Evolutionary conservation across 2,888 invertebrate genomes (phyloP).

Genomic region (Trichacis sp.): DNA sequence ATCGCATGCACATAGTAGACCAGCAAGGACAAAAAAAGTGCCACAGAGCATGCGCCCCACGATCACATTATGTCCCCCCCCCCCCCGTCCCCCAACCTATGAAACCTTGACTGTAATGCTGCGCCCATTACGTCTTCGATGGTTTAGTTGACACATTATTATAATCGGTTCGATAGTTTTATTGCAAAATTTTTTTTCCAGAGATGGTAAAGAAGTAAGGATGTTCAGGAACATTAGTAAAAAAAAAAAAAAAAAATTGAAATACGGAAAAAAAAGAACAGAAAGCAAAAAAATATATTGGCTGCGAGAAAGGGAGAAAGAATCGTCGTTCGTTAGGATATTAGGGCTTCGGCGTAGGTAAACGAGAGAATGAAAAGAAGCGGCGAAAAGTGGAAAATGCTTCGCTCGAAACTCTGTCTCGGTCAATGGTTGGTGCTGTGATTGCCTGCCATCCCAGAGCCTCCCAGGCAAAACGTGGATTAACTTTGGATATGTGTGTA

Average conservation of each 20-base stretch:
- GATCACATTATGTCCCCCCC: too few species aligned
- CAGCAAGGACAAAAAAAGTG: too few species aligned
- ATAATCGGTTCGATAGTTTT: not conserved
- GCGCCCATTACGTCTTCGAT: not conserved
- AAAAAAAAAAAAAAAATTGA: too few species aligned
- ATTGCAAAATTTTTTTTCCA: not conserved
- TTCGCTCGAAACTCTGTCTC: conserved; percentile 64
- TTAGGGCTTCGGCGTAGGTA: conserved; percentile 50
- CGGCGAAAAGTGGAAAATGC: conserved; percentile 54
- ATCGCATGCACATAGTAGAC: too few species aligned
- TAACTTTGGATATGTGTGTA: conserved; percentile 71
- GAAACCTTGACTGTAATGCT: too few species aligned
- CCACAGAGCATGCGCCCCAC: too few species aligned
- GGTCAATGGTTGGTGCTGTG: conserved; percentile 69
- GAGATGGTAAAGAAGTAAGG: not conserved
- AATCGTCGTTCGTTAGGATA: conserved; percentile 43
- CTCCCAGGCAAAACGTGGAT: conserved; percentile 68
- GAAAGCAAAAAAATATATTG: not conserved
- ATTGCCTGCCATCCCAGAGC: conserved; percentile 69
- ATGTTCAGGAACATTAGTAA: too few species aligned
- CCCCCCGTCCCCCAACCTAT: too few species aligned
- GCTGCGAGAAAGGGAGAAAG: conserved; percentile 25
- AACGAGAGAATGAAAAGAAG: conserved; percentile 52
- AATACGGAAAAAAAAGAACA: conserved; percentile 6
- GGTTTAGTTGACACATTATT: not conserved